Evolutionary conservation across 2,797 vertebrate species (phyloP).

Genomic region (Lophotriccus pileatus): DNA sequence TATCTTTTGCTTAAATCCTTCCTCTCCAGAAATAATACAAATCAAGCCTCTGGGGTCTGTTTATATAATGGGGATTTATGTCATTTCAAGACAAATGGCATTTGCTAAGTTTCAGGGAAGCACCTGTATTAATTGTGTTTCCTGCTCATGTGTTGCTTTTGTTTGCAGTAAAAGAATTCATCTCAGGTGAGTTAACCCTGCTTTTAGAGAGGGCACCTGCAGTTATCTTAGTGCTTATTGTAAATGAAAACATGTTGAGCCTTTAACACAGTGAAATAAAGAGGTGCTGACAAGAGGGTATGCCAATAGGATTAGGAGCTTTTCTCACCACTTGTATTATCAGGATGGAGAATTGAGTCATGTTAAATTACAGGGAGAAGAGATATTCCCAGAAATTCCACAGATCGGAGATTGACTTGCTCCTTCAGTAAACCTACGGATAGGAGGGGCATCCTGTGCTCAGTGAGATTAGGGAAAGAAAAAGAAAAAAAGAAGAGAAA

Average conservation of each 20-base stretch:
- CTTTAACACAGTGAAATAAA: slow-evolving; percentile 81
- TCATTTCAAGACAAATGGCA: slow-evolving; percentile 68
- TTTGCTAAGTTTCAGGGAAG: slow-evolving; percentile 75
- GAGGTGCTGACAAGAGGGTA: slow-evolving; percentile 80
- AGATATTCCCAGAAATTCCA: slow-evolving; percentile 81
- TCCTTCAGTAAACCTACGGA: slow-evolving; percentile 65
- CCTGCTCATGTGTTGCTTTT: slow-evolving; percentile 77
- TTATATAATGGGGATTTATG: slow-evolving; percentile 62
- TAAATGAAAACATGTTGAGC: slow-evolving; percentile 84
- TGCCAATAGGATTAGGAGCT: slow-evolving; percentile 79
- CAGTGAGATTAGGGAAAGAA: neutral
- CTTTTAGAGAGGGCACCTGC: slow-evolving; percentile 82
- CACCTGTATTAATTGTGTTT: slow-evolving; percentile 84
- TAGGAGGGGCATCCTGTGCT: slow-evolving; percentile 54
- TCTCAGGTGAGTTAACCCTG: slow-evolving; percentile 85
- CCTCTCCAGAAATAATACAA: slow-evolving; percentile 62
- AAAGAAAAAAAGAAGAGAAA: neutral
- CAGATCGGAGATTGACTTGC: slow-evolving; percentile 70
- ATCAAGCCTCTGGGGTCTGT: slow-evolving; percentile 64
- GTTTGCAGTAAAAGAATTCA: slow-evolving; percentile 79
- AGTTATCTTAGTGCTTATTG: slow-evolving; percentile 77
- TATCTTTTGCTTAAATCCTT: slow-evolving; percentile 70
- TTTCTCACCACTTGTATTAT: slow-evolving; percentile 77
- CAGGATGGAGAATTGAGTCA: slow-evolving; percentile 75
- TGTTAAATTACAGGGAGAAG: slow-evolving; percentile 79